Conservation (phyloP, 2,113 vertebrate species). For the Syngnathoides biaculeatus region DNA sequence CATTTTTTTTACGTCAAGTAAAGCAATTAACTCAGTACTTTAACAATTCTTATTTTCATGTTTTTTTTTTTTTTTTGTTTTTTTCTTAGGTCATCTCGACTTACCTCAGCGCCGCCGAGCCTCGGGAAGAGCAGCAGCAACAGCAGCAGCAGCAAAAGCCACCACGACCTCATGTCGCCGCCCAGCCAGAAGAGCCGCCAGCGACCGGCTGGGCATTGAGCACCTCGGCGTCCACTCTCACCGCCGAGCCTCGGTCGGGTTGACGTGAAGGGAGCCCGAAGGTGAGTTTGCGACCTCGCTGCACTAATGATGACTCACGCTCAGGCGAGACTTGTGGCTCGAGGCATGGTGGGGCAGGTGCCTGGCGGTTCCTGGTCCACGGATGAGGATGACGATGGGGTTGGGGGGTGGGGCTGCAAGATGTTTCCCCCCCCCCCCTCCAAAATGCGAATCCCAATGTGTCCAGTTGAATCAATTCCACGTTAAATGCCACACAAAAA, state of each 20-base stretch:
- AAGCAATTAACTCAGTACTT: too few species aligned
- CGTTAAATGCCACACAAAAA: background rate
- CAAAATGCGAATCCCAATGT: background rate
- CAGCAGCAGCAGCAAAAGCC: too few species aligned
- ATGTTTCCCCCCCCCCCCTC: background rate
- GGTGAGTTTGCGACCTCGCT: conserved; percentile 36
- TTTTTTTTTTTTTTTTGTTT: background rate
- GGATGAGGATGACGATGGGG: background rate
- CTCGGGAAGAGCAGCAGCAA: conserved; percentile 64
- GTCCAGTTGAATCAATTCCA: background rate
- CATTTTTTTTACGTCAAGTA: too few species aligned
- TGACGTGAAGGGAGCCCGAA: conserved; percentile 37
- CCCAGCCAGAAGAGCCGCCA: conserved; percentile 70
- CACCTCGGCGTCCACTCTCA: conserved; percentile 55
- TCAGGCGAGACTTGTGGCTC: conserved; percentile 46
- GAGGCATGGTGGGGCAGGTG: conserved; percentile 36
- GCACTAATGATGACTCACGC: conserved; percentile 46
- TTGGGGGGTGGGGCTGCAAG: too few species aligned
- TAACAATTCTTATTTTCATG: too few species aligned
- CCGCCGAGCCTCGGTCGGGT: conserved; percentile 37
- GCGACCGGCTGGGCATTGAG: conserved; percentile 70
- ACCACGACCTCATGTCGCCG: conserved; percentile 73
- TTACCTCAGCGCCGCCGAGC: conserved; percentile 70
- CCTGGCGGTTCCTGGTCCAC: background rate
- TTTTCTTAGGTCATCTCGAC: conserved; percentile 6